Evolutionary conservation across 2,113 vertebrate species (phyloP), one percentile per base, ranked within the genome.

Genomic region (Gobiocypris rarus): DNA sequence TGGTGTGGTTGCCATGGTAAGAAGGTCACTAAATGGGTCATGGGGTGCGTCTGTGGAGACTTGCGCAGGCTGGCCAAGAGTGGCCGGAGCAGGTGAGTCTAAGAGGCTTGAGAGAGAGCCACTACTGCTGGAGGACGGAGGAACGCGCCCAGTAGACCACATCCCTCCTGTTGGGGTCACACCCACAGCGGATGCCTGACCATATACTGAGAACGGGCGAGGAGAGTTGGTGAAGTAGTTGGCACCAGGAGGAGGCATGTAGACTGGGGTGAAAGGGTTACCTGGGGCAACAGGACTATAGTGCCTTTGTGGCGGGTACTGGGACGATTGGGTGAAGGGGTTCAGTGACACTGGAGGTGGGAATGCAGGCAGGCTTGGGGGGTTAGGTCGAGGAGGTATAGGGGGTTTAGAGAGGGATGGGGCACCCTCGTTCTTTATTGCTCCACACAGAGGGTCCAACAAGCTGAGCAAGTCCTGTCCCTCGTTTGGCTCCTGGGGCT

Each of bases 1-100:
- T 5, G 93, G 91, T 91, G 93, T 95, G 59, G 93, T 95, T 75
- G 94, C 96, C 91, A 97, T 95, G 86, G 84, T 94, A 87, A 99
- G 91, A 86, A 99, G 89, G 89, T 98, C 97, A 86, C 96, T 96
- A 93, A 99, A 99, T 2, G 95, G 97, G 91, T 99, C 97, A 91
- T 89, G 93, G 77, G 93, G 75, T 73, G 90, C 84, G 88, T 92
- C 83, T 67, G 10, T 9, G 61, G 54, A 38, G 85, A 94, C 94
- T 54, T 92, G 83, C 74, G 93, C 90, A 88, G 86, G 91, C 65
- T 1, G 95, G 89, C 9, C 67, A 6, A 65, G 75, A 76, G 59
- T 78, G 9, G 80, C 83, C 58, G 90, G 88, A 4, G 94, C 88
- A 15, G 91, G 81, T 0, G 92, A 87, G 87, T 93, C 89, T 1